These are phyloP conservation scores for Hypsibius dujardini DNA, from an alignment of 1,140 invertebrate genomes.

Conservation along the genomic window DNA sequence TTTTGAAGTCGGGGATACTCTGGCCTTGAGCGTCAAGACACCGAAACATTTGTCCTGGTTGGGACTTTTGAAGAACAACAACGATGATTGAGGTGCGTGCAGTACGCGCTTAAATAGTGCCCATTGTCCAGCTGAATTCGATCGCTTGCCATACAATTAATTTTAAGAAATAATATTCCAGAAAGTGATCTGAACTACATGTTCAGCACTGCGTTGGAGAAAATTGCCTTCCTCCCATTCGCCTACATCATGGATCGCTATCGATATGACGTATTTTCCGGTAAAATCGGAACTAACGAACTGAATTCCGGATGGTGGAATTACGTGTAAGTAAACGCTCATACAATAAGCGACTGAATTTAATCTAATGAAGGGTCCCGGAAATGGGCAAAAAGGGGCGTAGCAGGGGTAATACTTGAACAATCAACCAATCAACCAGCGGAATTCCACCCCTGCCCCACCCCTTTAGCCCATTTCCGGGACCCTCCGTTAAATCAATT, in stretches of 20 bases:
- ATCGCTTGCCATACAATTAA: too few relatives aligned
- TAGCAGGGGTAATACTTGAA: too few relatives aligned
- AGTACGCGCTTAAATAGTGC: not conserved
- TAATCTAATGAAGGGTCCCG: too few relatives aligned
- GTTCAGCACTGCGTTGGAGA: slow-evolving; percentile 58
- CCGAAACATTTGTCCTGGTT: slow-evolving; percentile 19
- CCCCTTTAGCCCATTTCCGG: too few relatives aligned
- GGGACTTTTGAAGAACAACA: slow-evolving; percentile 14
- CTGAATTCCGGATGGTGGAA: slow-evolving; percentile 68
- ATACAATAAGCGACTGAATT: too few relatives aligned
- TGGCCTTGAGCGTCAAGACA: slow-evolving; percentile 11
- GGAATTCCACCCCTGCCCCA: too few relatives aligned
- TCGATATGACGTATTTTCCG: slow-evolving; percentile 67
- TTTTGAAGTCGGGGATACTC: not conserved
- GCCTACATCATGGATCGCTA: slow-evolving; percentile 54
- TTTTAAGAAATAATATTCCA: too few relatives aligned
- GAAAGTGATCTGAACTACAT: slow-evolving; percentile 61
- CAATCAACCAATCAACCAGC: too few relatives aligned
- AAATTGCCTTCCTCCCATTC: slow-evolving; percentile 67
- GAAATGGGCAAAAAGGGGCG: too few relatives aligned
- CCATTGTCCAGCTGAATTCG: not conserved
- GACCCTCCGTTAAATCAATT: too few relatives aligned
- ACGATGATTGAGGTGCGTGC: slow-evolving; percentile 5
- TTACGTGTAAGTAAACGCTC: slow-evolving; percentile 52
- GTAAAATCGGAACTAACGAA: slow-evolving; percentile 47